Evolutionary conservation across 2,888 invertebrate species (phyloP).

Genomic region (Colostygia pectinataria): DNA sequence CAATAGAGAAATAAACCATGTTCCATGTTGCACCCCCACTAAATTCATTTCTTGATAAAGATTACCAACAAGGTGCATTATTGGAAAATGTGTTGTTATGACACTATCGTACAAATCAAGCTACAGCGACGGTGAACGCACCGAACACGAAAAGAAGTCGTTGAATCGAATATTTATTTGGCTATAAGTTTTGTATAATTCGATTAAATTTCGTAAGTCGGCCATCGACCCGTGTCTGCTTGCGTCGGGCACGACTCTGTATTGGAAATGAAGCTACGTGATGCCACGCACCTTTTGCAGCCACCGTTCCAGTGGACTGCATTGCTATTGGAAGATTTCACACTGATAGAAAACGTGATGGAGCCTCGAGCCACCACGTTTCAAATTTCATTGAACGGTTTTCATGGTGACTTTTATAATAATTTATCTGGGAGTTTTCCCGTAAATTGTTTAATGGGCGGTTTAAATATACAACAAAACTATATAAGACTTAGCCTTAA

Average conservation of each 20-base stretch:
- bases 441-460: background rate
- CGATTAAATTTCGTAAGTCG: conserved; percentile 66
- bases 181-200: conserved; percentile 59
- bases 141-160: conserved; percentile 43
- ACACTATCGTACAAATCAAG: background rate
- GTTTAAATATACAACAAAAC: background rate
- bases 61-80: conserved; percentile 3
- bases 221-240: conserved; percentile 58
- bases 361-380: conserved; percentile 61
- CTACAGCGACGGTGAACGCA: conserved; percentile 40
- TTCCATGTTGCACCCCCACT: conserved; percentile 61
- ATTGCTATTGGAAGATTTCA: conserved; percentile 66
- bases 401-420: conserved; percentile 41
- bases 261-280: conserved; percentile 67
- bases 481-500: background rate
- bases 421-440: conserved; percentile 9
- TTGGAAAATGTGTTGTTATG: background rate
- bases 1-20: conserved; percentile 75
- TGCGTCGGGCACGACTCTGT: conserved; percentile 56
- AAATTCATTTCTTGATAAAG: conserved; percentile 39
- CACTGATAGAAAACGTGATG: conserved; percentile 71
- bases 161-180: conserved; percentile 51
- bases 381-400: conserved; percentile 58
- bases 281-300: conserved; percentile 65
- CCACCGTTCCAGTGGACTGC: conserved; percentile 65